Base-by-base conservation (phyloP, 2,113 vertebrate genomes). In the Pteropus alecto region DNA sequence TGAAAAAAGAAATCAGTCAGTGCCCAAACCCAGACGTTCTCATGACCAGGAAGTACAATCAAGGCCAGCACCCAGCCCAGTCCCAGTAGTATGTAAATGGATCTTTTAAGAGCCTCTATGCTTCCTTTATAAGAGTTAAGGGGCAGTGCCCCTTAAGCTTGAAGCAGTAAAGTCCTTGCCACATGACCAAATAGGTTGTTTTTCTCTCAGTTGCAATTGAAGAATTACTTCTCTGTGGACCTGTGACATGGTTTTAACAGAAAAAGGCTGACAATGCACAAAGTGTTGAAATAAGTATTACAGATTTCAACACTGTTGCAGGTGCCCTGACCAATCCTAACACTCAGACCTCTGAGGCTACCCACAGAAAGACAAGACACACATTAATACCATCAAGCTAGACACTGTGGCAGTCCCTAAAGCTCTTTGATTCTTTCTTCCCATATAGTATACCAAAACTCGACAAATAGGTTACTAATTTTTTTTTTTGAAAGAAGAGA, bases 281-380 rank as follows among this genome's bases (percentile, higher is more conserved):
- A 82, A 77, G 15, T 84, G 70, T 10, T 93, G 70, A 90, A 97
- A 95, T 73, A 95, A 83, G 35, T 60, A 87, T 65, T 51, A 94
- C 22, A 83, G 78, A 96, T 68, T 96, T 95, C 65, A 78, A 94
- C 77, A 91, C 77, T 89, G 60, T 35, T 91, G 70, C 73, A 97
- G 89, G 77, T 86, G 8, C 48, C 73, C 43, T 81, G 54, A 97
- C 89, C 77, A 95, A 84, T 54, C 46, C 85, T 93, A 96, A 91
- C 15, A 51, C 14, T 82, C 41, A 68, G 30, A 95, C 38, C 65
- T 87, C 41, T 93, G 46, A 93, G 65, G 51, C 35, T 70, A 88
- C 2, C n/a, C 74, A 6, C 19, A 63, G 30, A 87, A 93, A 48
- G 41, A 70, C 9, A 93, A 88, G 71, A 89, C 38, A 87, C 41